A percentile compares a stretch with the other conserved stretches of the same genome.
Evolutionary conservation across 1,140 invertebrate species (phyloP).

Genomic region (Zaprionus africanus): DNA sequence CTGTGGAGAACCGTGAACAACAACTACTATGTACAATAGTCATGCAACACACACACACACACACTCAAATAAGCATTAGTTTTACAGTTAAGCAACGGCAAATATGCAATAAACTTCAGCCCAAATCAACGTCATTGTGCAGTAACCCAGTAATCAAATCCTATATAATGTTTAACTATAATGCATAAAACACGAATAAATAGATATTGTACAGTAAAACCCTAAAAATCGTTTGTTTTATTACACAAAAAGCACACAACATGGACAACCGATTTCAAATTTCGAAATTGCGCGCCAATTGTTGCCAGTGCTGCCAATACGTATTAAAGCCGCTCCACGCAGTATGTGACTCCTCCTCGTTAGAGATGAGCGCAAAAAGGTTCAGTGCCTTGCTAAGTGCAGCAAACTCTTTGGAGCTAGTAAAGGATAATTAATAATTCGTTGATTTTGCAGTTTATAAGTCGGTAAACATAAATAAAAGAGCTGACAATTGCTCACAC

Average conservation of each 20-base stretch:
- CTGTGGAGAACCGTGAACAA: slow-evolving; percentile 37
- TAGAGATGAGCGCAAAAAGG: background rate
- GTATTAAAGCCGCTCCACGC: background rate
- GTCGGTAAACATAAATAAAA: too few relatives aligned
- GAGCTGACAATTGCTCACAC: too few relatives aligned
- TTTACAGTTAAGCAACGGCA: slow-evolving; percentile 35
- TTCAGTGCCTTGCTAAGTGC: too few relatives aligned
- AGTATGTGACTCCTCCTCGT: background rate
- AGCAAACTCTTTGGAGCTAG: too few relatives aligned
- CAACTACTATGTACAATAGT: slow-evolving; percentile 53
- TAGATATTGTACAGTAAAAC: slow-evolving; percentile 74
- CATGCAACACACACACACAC: slow-evolving; percentile 9
- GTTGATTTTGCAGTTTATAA: too few relatives aligned
- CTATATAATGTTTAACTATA: slow-evolving; percentile 10
- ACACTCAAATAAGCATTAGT: slow-evolving; percentile 45
- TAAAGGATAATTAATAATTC: too few relatives aligned
- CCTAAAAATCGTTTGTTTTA: slow-evolving; percentile 7
- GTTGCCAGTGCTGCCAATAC: background rate
- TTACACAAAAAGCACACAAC: background rate
- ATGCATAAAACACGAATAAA: slow-evolving; percentile 58
- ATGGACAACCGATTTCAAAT: background rate
- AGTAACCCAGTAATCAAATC: slow-evolving; percentile 17
- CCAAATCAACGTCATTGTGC: slow-evolving; percentile 7
- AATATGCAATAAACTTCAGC: slow-evolving; percentile 21
- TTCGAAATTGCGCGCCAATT: slow-evolving; percentile 6